A percentile compares a stretch with the other conserved stretches of the same genome.
Conservation (phyloP, 2,797 vertebrate species). For the Choloepus didactylus region DNA sequence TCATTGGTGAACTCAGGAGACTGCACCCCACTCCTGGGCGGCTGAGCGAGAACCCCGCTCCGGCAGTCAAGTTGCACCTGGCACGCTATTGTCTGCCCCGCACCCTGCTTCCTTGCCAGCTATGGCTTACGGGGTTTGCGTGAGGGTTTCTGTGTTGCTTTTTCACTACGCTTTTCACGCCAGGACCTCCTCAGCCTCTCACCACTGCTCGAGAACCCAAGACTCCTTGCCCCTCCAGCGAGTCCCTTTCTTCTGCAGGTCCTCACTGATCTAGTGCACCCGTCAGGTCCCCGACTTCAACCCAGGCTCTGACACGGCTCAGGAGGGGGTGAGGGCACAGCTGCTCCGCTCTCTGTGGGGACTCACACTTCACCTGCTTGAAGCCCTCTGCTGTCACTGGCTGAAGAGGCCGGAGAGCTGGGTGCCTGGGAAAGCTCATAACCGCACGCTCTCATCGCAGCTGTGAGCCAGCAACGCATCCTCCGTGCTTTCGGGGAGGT, state of each 20-base stretch:
- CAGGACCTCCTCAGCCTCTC: no score
- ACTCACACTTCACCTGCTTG: constrained; percentile 78
- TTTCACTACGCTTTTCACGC: neutral
- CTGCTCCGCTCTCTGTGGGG: constrained; percentile 79
- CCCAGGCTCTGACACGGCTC: neutral
- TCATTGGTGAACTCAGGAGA: constrained; percentile 81
- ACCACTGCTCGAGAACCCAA: constrained; percentile 4
- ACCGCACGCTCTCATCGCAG: constrained; percentile 40
- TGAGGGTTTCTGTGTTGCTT: neutral
- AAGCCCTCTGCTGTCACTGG: constrained; percentile 81
- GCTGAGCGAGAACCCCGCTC: constrained; percentile 59
- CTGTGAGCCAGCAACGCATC: constrained; percentile 59
- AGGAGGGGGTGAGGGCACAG: constrained; percentile 76
- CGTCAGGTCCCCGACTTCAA: neutral
- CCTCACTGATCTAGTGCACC: constrained; percentile 13
- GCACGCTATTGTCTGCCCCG: neutral
- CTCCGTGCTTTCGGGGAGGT: constrained; percentile 25
- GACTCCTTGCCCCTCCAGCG: neutral
- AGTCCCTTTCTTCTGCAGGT: neutral
- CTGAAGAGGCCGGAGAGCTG: constrained; percentile 77
- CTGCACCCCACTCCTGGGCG: neutral
- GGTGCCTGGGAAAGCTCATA: constrained; percentile 19
- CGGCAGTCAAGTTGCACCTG: constrained; percentile 22
- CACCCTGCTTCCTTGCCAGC: neutral
- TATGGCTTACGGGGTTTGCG: neutral